Evolutionary conservation across 2,888 invertebrate genomes (phyloP).

Genomic region (Vandiemenella viatica): DNA sequence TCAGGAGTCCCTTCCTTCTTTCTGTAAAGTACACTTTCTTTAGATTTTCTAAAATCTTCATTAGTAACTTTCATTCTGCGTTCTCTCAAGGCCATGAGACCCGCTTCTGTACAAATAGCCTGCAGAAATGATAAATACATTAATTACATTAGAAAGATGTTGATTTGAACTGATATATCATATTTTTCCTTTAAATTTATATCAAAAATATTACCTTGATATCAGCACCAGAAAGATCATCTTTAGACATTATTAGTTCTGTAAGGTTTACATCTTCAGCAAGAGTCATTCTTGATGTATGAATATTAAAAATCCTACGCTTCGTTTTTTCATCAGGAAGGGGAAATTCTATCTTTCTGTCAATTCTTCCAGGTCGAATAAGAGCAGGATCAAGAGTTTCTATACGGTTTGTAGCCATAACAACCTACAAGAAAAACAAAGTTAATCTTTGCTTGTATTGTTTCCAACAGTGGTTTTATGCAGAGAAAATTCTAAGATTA

Average conservation of each 20-base stretch:
- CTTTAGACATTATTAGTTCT: slow-evolving; percentile 97
- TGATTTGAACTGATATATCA: slow-evolving; percentile 5
- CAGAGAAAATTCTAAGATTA: no score
- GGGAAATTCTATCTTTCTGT: slow-evolving; percentile 98
- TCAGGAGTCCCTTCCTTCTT: slow-evolving; percentile 99
- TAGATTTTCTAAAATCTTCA: slow-evolving; percentile 98
- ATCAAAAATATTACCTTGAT: slow-evolving; percentile 51
- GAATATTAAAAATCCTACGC: slow-evolving; percentile 90
- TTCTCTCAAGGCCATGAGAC: slow-evolving; percentile 91
- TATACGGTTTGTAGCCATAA: slow-evolving; percentile 96
- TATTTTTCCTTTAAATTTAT: slow-evolving; percentile 5
- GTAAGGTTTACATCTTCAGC: slow-evolving; percentile 92
- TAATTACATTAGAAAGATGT: not conserved
- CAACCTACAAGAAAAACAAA: slow-evolving; percentile 56
- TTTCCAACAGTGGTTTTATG: no score
- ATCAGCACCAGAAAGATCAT: slow-evolving; percentile 95
- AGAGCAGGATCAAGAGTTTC: slow-evolving; percentile 97
- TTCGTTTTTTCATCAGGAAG: slow-evolving; percentile 98
- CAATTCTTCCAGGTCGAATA: slow-evolving; percentile 96
- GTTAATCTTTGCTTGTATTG: no score
- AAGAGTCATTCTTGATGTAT: slow-evolving; percentile 97
- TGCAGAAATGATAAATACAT: slow-evolving; percentile 28
- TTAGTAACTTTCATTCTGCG: slow-evolving; percentile 99
- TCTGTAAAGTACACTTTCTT: slow-evolving; percentile 95
- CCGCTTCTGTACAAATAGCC: slow-evolving; percentile 99